Evolutionary conservation across 2,797 vertebrate species (phyloP), one percentile per base, ranked within the genome.

Genomic region (Valencia hispanica): DNA sequence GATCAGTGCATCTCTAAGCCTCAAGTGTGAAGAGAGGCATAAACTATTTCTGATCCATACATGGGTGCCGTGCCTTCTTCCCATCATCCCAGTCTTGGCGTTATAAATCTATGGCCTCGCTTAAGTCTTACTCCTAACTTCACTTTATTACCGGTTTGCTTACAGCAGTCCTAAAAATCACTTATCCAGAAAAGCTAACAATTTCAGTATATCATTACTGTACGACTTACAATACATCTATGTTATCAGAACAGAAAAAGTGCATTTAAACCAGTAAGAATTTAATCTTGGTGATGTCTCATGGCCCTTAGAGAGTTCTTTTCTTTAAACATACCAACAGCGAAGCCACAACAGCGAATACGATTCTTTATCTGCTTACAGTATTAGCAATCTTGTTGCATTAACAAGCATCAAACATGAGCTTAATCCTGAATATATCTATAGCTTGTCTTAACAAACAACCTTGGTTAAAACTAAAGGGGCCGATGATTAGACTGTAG

Each of bases 181-280:
- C 80, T 91, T 91, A 91, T 82, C 79, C 78, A 72, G 84, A 83
- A 80, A 75, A 86, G 68, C 70, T 78, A 91, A 83, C 80, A 92
- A 88, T 76, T 87, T 88, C 78, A 88, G 89, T 91, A 90, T 85
- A 88, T 86, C 80, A 88, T 87, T 85, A 90, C 83, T 82, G 84
- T 84, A 77, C 32, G 71, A 71, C 82, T 92, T 82, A 90, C 80
- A 88, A 86, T 88, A 91, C 82, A 92, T 88, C 83, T 91, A 91
- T 82, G 89, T 89, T 88, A 87, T 93, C 91, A 91, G 81, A 92
- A 94, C 59, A 65, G 90, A 89, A 50, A 90, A 94, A 94, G 94
- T 94, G 94, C 93, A 94, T 93, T 89, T 86, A 92, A 86, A 89
- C 92, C 83, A 84, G 85, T 88, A 88, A 88, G 86, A 92, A 89